These are phyloP conservation scores for Gnathonemus longibarbis DNA, from an alignment of 2,113 vertebrate genomes.

Conservation along the genomic window DNA sequence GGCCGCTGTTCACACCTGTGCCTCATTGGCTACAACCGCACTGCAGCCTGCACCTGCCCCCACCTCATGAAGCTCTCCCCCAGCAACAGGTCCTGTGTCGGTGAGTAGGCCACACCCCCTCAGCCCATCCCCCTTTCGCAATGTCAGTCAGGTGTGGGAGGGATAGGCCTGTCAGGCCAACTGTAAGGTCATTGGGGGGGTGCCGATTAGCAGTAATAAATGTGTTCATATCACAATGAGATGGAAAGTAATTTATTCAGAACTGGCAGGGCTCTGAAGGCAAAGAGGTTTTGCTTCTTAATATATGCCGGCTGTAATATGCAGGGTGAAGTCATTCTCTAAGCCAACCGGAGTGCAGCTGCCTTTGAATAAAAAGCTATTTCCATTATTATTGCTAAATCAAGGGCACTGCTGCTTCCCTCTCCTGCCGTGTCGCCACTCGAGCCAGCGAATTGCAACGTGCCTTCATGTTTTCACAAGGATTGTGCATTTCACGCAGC, in stretches of 20 bases:
- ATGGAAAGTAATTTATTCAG: slow-evolving; percentile 13
- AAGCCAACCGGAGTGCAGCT: neutral
- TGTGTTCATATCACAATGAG: slow-evolving; percentile 8
- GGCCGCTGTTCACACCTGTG: slow-evolving; percentile 81
- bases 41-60: slow-evolving; percentile 73
- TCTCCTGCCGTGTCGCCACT: neutral
- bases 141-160: neutral
- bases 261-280: slow-evolving; percentile 3
- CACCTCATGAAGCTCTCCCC: slow-evolving; percentile 75
- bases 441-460: neutral
- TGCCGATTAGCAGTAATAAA: slow-evolving; percentile 1
- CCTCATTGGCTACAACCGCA: slow-evolving; percentile 71
- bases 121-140: neutral
- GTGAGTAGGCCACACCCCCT: slow-evolving; percentile 47
- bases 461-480: neutral
- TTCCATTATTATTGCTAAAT: slow-evolving; percentile 25
- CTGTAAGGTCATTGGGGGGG: neutral
- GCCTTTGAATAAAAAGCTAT: slow-evolving; percentile 9
- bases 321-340: slow-evolving; percentile 9
- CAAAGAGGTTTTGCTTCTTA: slow-evolving; percentile 18
- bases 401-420: slow-evolving; percentile 16
- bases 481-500: neutral
- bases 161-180: neutral
- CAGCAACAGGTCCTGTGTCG: slow-evolving; percentile 70
- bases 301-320: slow-evolving; percentile 9